Percentiles rank a stretch among this genome's conserved stretches.
phyloP scores from a whole-genome alignment of 2,888 invertebrate species.

The Priocnemis perturbator region DNA sequence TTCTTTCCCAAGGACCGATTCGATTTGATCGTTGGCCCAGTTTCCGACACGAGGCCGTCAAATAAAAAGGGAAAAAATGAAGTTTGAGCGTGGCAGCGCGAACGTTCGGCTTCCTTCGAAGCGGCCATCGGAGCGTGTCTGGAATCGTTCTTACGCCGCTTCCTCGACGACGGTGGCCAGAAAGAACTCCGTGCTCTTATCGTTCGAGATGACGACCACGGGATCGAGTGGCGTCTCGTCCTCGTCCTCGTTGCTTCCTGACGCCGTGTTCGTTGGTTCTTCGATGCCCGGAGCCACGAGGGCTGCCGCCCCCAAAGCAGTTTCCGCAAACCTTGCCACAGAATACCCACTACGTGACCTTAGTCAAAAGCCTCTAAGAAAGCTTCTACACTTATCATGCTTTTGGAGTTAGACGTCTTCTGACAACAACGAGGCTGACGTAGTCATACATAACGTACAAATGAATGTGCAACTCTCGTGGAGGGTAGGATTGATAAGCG shows the following conservation, averaged over 20 bases:
- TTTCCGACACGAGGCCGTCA: background rate
- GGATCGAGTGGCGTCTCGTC: slow-evolving; percentile 77
- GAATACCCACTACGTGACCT: slow-evolving; percentile 75
- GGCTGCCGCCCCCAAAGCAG: slow-evolving; percentile 81
- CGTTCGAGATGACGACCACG: slow-evolving; percentile 86
- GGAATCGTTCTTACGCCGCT: slow-evolving; percentile 81
- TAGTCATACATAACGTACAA: too few species aligned
- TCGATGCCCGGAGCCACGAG: slow-evolving; percentile 82
- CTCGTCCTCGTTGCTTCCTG: slow-evolving; percentile 92
- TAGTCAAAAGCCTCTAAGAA: slow-evolving; percentile 71
- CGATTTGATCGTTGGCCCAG: too few species aligned
- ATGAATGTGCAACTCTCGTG: too few species aligned
- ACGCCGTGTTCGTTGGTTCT: slow-evolving; percentile 91
- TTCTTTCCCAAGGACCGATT: too few species aligned
- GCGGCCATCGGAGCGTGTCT: background rate
- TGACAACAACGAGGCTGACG: background rate
- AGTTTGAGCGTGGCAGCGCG: background rate
- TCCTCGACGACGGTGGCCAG: slow-evolving; percentile 92
- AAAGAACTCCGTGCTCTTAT: slow-evolving; percentile 93
- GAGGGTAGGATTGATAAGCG: too few species aligned
- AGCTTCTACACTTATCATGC: slow-evolving; percentile 68
- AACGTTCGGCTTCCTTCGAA: background rate
- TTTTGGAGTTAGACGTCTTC: slow-evolving; percentile 21
- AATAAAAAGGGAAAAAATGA: too few species aligned
- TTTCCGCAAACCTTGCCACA: slow-evolving; percentile 84